Base-by-base conservation (phyloP, 2,888 invertebrate species). In the Synergus laeviventris region DNA sequence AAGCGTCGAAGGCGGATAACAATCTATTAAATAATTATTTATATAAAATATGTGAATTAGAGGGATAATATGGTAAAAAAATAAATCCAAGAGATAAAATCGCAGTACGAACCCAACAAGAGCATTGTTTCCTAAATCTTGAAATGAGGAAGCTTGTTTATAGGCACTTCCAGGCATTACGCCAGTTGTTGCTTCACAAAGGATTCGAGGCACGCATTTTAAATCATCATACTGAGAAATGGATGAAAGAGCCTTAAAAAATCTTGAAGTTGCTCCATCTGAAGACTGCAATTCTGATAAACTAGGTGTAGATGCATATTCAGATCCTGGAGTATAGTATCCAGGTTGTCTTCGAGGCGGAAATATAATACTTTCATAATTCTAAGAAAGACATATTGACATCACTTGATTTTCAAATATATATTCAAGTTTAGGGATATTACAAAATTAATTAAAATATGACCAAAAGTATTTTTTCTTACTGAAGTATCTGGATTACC, bases 121-220 rank as follows among this genome's bases (percentile, higher is more conserved):
- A 0, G 94, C 84, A 81, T 90, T 91, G 78, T 84, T 87, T 75
- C 90, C 87, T 9, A 87, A 82, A 70, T 84, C 76, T 24, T 83
- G 82, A 73, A 89, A 86, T 75, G 86, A 84, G 38, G 86, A 80
- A 61, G 80, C 81, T 77, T 86, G 87, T 77, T 83, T 82, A 76
- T 86, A 86, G 76, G 82, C 79, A 61, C 81, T 84, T 31, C 88
- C 87, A 12, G 90, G 89, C 79, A 82, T 84, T 36, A 85, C 87
- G 49, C 91, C 91, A 60, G 89, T 88, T 7, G 96, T 94, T 74
- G 95, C 93, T 90, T 96, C 96, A 87, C 97, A 97, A 80, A 97
- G 92, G 83, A 97, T 92, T 87, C 95, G 93, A 3, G 96, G 95
- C 79, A 97, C 95, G 90, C 97, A 97, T 86, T 95, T 94, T 84